A percentile compares a stretch with the other conserved stretches of the same genome.
These are phyloP conservation scores for Choristoneura fumiferana DNA, from an alignment of 1,140 invertebrate species.

Conservation along the genomic window DNA sequence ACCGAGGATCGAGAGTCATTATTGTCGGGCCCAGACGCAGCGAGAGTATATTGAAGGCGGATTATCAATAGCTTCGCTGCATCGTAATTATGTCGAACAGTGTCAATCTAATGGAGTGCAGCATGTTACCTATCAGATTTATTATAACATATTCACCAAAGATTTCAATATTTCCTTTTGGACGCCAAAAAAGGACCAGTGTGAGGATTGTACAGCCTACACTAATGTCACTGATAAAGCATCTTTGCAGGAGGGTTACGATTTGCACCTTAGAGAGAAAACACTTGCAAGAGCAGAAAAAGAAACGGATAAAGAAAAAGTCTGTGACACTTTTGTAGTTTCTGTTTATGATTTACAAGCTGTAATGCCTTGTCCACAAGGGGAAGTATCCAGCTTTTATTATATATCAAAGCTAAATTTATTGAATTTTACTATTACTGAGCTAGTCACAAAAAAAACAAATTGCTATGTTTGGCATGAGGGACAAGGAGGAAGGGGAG, in stretches of 20 bases:
- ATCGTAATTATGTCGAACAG: constrained; percentile 40
- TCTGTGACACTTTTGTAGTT: constrained; percentile 39
- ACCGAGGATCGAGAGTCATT: constrained; percentile 46
- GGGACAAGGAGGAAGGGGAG: constrained; percentile 39
- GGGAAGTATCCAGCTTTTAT: constrained; percentile 39
- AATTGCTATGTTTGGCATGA: constrained; percentile 47
- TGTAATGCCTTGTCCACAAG: constrained; percentile 40
- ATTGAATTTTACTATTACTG: constrained; percentile 54
- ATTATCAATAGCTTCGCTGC: constrained; percentile 37
- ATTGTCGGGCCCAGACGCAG: constrained; percentile 35
- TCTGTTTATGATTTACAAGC: constrained; percentile 54
- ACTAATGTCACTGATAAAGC: constrained; percentile 41
- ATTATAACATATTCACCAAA: constrained; percentile 44
- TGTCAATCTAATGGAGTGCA: constrained; percentile 26
- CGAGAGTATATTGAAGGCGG: constrained; percentile 53
- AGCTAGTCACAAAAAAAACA: constrained; percentile 37
- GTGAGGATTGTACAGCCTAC: constrained; percentile 49
- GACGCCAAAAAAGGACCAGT: constrained; percentile 63
- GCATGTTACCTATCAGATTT: constrained; percentile 36
- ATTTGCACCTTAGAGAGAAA: constrained; percentile 36
- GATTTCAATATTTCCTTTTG: constrained; percentile 56
- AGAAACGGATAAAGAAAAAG: constrained; percentile 31
- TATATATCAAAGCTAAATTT: constrained; percentile 45
- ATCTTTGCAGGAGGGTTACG: constrained; percentile 21
- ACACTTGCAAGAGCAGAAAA: constrained; percentile 30